Base-by-base conservation (phyloP, 2,797 vertebrate species). In the Linurgus olivaceus region DNA sequence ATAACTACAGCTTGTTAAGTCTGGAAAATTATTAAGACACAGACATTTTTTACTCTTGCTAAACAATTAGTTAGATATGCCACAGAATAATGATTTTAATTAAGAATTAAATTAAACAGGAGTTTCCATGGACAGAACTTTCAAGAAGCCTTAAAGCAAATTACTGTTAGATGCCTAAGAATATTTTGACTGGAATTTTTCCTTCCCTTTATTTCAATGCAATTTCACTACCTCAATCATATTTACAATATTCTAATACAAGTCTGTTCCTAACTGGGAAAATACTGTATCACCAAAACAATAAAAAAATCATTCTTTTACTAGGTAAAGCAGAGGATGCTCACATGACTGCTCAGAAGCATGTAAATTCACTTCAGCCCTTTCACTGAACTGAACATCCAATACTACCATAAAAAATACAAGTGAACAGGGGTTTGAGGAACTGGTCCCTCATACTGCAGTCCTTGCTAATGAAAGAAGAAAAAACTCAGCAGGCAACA, bases 21-120 rank as follows among this genome's bases (percentile, higher is more conserved):
- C 68, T 87, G 63, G 45, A 93, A 94, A 97, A 94, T 96, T 94
- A 97, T 71, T 78, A 92, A 89, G 63, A 92, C 68, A 63, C 47
- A 82, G 80, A 40, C 73, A 89, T 92, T 91, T 80, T 88, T 94
- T 72, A 86, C n/a, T 95, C 67, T 37, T 48, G 13, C 85, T 91
- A 95, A 93, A 81, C 33, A 75, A 54, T 68, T 67, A 62, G 66
- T 84, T 86, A 94, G 62, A 81, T 86, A 67, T 47, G 44, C 58
- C 70, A 52, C 28, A 83, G 75, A 93, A 78, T 80, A 91, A 79
- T 44, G 47, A 78, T 82, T 97, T 86, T 62, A 92, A 94, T 88
- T 93, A 96, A 78, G 63, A 82, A 96, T 82, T 51, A 67, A 63
- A 86, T 89, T 93, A 86, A 91, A 77, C 11, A 37, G 20, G 72